Evolutionary conservation across 2,113 vertebrate species (phyloP).

Genomic region (Gnathonemus longibarbis): DNA sequence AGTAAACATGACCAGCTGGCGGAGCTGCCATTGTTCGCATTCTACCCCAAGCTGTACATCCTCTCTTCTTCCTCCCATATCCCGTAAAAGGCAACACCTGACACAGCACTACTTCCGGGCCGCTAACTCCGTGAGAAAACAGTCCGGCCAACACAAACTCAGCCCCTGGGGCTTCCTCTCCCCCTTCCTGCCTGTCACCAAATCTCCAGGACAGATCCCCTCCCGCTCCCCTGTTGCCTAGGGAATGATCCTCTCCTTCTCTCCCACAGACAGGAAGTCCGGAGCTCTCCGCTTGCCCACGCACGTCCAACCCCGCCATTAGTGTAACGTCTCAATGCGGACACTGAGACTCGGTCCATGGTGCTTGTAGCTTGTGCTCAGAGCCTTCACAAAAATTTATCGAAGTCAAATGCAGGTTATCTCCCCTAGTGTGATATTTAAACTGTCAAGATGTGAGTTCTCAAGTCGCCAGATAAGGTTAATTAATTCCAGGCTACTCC

Average conservation of each 20-base stretch:
- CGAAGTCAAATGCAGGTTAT: not conserved
- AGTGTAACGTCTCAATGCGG: not conserved
- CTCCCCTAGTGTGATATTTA: not conserved
- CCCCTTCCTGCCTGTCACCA: slow-evolving; percentile 11
- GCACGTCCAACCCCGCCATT: not conserved
- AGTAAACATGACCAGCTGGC: not conserved
- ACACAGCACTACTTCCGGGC: not conserved
- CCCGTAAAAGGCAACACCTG: not conserved
- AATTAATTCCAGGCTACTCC: not conserved
- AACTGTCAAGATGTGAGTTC: not conserved
- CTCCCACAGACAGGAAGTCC: not conserved
- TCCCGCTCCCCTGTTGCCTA: not conserved
- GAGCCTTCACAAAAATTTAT: not conserved
- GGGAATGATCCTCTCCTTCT: not conserved
- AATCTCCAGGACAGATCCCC: not conserved
- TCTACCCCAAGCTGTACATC: not conserved
- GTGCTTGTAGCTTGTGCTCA: not conserved
- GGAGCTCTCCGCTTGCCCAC: not conserved
- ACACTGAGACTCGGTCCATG: not conserved
- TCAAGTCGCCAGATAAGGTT: not conserved
- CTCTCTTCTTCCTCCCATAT: not conserved
- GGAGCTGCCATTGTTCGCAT: not conserved
- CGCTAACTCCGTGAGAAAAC: not conserved
- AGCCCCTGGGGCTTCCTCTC: not conserved
- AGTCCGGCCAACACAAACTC: not conserved